Base-by-base conservation (phyloP, 2,888 invertebrate species). In the Rotaria sp. region DNA sequence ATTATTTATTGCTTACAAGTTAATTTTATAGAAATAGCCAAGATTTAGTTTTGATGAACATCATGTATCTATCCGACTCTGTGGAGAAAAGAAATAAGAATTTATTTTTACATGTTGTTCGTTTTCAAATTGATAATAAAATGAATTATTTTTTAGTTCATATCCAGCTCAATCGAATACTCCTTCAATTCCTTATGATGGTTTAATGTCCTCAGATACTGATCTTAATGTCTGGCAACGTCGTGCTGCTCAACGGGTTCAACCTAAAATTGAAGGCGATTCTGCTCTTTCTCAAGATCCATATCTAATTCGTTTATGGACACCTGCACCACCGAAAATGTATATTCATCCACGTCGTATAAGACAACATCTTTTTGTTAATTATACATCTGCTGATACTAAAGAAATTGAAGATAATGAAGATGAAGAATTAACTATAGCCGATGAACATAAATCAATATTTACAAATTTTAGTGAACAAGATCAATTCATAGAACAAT, bases 291-390 rank as follows among this genome's bases (percentile, higher is more conserved):
- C 41, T n/a, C 15, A 45, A 13, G 80, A 45, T n/a, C 45, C 41
- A 45, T 26, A 80, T 80, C 21, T 67, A 38, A n/a, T 45, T 80
- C 80, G 45, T 55, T 85, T 86, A 50, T 59, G 85, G 80, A 85
- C 80, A 48, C 86, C 86, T 30, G 85, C 86, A 18, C 86, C 86
- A 45, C 86, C 86, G 3, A 86, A 86, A 80, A 86, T 86, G 86
- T 50, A 57, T 48, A 38, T 86, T 45, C 85, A 80, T 41, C 85
- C 85, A n/a, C 75, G 85, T 57, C 74, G 50, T 74, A 48, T 86
- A 18, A 74, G 50, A 75, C 59, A 85, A 45, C 52, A 50, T 55
- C 52, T 86, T 15, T 86, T 86, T 50, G 30, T 75, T 26, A 26
- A 86, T 8, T 86, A 86, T 38, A 48, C 57, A 24, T 84, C 84